These are phyloP conservation scores for Callipepla californica DNA, from an alignment of 2,113 vertebrate species.

Conservation along the genomic window DNA sequence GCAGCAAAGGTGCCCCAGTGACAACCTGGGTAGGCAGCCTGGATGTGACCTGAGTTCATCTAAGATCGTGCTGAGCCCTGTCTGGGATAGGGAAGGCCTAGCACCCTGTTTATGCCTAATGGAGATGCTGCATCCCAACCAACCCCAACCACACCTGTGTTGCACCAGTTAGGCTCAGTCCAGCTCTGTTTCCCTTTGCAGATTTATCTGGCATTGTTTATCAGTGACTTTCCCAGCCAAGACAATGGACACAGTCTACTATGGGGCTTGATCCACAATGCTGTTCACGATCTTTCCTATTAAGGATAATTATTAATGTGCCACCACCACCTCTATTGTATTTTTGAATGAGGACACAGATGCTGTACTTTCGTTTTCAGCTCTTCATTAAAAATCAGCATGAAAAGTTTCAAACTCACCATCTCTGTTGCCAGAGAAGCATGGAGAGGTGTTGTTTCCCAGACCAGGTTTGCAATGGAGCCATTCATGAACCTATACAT, in stretches of 20 bases:
- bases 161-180: neutral
- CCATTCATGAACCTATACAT: neutral
- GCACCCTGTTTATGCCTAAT: neutral
- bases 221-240: neutral
- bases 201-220: neutral
- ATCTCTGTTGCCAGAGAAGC: neutral
- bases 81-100: neutral
- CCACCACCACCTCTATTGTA: neutral
- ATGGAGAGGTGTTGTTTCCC: neutral
- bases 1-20: neutral
- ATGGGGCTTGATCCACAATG: neutral
- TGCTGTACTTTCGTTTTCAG: slow-evolving; percentile 8
- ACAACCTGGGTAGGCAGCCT: rapidly evolving
- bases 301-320: neutral
- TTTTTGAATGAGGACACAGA: neutral
- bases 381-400: neutral
- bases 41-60: neutral
- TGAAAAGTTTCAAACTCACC: slow-evolving; percentile 3
- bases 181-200: neutral
- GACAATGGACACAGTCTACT: neutral
- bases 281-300: neutral
- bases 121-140: neutral
- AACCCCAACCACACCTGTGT: neutral
- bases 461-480: neutral
- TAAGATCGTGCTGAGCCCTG: rapidly evolving